phyloP scores from a whole-genome alignment of 2,113 vertebrate species.

The Cyanoderma ruficeps region DNA sequence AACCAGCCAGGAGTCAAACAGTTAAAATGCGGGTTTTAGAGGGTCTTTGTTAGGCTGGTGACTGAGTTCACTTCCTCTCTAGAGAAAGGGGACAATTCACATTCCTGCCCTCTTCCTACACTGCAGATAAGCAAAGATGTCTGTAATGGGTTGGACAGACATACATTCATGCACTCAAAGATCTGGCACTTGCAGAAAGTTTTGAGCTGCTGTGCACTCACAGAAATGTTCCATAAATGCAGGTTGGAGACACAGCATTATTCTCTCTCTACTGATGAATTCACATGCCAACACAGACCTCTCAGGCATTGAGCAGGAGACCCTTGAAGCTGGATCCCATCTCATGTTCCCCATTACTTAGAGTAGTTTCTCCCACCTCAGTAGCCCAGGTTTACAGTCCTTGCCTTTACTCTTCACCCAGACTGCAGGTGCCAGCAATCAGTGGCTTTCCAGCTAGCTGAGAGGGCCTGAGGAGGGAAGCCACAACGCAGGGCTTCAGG shows the following conservation, averaged over 20 bases:
- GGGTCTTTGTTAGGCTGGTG: constrained; percentile 18
- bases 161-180: neutral
- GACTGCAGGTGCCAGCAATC: neutral
- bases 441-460: neutral
- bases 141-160: neutral
- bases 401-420: neutral
- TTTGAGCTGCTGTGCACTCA: neutral
- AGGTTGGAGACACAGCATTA: neutral
- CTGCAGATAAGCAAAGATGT: constrained; percentile 30
- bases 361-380: neutral
- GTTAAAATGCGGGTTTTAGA: constrained; percentile 5
- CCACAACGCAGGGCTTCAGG: accelerated
- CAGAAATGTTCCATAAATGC: neutral
- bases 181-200: neutral
- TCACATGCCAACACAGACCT: accelerated
- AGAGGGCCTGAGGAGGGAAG: neutral
- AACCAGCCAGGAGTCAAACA: neutral
- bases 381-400: neutral
- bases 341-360: neutral
- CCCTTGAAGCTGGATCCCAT: neutral
- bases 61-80: constrained; percentile 45
- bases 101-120: constrained; percentile 45
- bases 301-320: neutral
- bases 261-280: neutral
- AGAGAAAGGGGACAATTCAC: constrained; percentile 39